Evolutionary conservation across 2,888 invertebrate species (phyloP), one percentile per base, ranked within the genome.

Genomic region (Apoda limacodes): DNA sequence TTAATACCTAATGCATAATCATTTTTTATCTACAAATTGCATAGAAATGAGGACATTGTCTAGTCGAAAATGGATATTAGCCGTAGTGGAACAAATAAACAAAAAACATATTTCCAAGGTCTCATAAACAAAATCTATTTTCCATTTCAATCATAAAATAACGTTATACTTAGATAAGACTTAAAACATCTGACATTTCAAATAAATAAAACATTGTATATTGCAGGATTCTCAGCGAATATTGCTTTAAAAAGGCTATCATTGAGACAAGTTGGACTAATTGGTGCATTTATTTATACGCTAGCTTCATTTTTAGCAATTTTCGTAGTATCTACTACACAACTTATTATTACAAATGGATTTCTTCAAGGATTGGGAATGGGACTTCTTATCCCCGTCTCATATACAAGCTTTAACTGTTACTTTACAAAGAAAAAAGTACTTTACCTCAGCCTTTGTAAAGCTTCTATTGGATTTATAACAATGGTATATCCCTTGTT

Each of bases 341-440:
- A 89, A 45, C 62, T 90, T 47, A 78, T 87, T 23, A 50, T 88
- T 33, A 83, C 87, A 12, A 89, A 85, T 63, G 86, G 88, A 32
- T 59, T 88, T 37, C 58, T 88, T 4, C 86, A 85, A 66, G 86
- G 86, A 47, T 48, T 80, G 13, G 90, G 89, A 31, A 84, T 88
- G 56, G 91, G 91, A 0, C 56, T 91, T 3, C 85, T 90, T 47
- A 80, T 89, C 45, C 89, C 90, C n/a, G 82, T 89, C 21, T 81
- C 85, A 1, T 88, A 88, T 46, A 87, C 89, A 1, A 86, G 87
- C 34, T 88, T 91, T 46, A 90, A 90, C 50, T 83, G 85, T 37
- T 91, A 89, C 48, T 91, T 91, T 45, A 84, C 88, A 10, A 84
- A 85, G 61, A 87, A 83, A 55, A 80, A 89, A 43, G 84, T 88